phyloP scores from a whole-genome alignment of 2,888 invertebrate genomes.

The Oscheius myriophilus region DNA sequence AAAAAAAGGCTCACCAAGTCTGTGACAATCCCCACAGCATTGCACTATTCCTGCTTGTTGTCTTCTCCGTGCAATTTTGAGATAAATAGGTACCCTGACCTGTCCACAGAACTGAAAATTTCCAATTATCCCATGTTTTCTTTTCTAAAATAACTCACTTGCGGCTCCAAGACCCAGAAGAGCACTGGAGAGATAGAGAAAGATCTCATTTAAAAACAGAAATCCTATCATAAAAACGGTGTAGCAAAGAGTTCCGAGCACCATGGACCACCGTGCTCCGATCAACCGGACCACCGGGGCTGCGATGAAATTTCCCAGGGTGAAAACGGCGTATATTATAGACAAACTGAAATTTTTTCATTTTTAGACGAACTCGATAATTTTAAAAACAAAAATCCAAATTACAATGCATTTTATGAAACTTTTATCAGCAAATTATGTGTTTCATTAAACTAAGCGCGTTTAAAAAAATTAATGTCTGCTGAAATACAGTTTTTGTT shows the following conservation, averaged over 20 bases:
- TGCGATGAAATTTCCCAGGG: constrained; percentile 90
- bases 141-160: constrained; percentile 58
- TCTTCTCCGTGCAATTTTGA: constrained; percentile 50
- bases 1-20: constrained; percentile 29
- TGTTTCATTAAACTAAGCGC: no score
- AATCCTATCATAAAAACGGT: constrained; percentile 81
- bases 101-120: constrained; percentile 48
- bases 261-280: constrained; percentile 88
- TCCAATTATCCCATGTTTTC: neutral
- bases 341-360: constrained; percentile 78
- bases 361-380: no score
- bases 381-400: no score
- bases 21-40: constrained; percentile 48
- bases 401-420: no score
- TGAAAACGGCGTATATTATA: constrained; percentile 89
- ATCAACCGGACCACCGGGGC: constrained; percentile 88
- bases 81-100: constrained; percentile 56
- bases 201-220: constrained; percentile 60
- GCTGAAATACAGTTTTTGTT: no score
- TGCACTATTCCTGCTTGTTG: constrained; percentile 52
- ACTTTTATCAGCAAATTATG: no score
- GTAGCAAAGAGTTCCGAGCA: constrained; percentile 83
- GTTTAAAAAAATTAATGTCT: no score
- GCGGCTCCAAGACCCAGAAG: constrained; percentile 67
- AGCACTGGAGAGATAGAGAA: constrained; percentile 59